These are phyloP conservation scores for Caenorhabditis doughertyi DNA, from an alignment of 2,888 invertebrate species.

Conservation along the genomic window DNA sequence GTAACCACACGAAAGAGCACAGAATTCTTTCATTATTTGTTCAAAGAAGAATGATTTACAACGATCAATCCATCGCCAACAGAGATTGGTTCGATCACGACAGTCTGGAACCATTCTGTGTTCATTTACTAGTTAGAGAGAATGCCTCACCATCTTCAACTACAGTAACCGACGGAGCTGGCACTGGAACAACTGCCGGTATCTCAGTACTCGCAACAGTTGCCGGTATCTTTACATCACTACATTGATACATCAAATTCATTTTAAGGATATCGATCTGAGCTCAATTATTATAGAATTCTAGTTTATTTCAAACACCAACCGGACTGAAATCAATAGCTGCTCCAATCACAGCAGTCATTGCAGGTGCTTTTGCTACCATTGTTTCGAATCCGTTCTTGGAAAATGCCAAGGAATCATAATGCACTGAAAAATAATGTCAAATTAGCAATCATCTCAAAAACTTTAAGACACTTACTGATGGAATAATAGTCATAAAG, in stretches of 20 bases:
- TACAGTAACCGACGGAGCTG: constrained; percentile 44
- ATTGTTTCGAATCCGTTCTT: constrained; percentile 80
- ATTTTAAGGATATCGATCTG: constrained; percentile 81
- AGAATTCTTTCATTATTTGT: constrained; percentile 80
- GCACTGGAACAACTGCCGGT: constrained; percentile 21
- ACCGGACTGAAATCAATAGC: constrained; percentile 82
- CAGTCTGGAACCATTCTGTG: constrained; percentile 75
- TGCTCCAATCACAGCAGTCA: constrained; percentile 82
- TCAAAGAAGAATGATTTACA: constrained; percentile 82
- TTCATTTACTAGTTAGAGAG: no score
- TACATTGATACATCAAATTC: constrained; percentile 81
- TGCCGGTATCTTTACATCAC: constrained; percentile 51
- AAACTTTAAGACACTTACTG: constrained; percentile 50
- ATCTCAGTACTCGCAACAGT: constrained; percentile 24
- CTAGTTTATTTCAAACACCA: neutral
- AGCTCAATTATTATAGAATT: neutral
- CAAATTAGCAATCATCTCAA: neutral
- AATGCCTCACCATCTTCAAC: constrained; percentile 59
- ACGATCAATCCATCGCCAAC: constrained; percentile 82
- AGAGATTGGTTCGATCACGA: constrained; percentile 79
- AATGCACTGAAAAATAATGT: constrained; percentile 75
- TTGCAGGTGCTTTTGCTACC: constrained; percentile 78
- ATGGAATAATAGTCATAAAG: constrained; percentile 74
- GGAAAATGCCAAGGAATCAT: constrained; percentile 81
- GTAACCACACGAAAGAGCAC: constrained; percentile 69